These are phyloP conservation scores for Botia kubotai DNA, from an alignment of 2,797 vertebrate genomes.

Conservation along the genomic window DNA sequence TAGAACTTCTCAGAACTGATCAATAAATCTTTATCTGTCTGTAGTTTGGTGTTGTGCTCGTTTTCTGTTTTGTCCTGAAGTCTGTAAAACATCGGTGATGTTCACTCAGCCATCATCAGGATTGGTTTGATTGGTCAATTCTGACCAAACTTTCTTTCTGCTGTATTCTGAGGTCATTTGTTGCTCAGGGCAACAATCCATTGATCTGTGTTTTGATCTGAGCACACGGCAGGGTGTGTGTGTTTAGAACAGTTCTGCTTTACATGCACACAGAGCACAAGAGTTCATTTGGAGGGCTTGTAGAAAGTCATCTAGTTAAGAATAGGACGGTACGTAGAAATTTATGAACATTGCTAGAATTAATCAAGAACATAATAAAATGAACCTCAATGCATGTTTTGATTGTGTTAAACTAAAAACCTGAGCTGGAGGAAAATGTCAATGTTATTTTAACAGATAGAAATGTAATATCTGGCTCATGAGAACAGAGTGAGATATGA, in stretches of 20 bases:
- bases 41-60: not conserved
- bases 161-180: slow-evolving; percentile 70
- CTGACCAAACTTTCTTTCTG: slow-evolving; percentile 24
- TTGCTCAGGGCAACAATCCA: slow-evolving; percentile 69
- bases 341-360: too few species aligned
- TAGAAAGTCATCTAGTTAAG: too few species aligned
- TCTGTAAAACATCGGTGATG: slow-evolving; percentile 58
- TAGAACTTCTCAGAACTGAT: slow-evolving; percentile 5
- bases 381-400: too few species aligned
- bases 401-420: too few species aligned
- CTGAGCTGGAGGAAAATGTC: too few species aligned
- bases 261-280: not conserved
- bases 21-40: slow-evolving; percentile 11
- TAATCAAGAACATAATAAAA: too few species aligned
- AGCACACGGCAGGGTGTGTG: not conserved
- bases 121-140: slow-evolving; percentile 72
- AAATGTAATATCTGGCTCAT: too few species aligned
- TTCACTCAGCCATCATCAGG: slow-evolving; percentile 56
- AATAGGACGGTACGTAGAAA: too few species aligned
- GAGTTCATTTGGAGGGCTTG: too few species aligned
- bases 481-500: not conserved
- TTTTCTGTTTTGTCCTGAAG: not conserved
- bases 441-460: too few species aligned
- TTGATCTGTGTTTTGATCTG: slow-evolving; percentile 63
- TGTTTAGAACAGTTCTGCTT: too few species aligned